Conservation (phyloP, 2,888 invertebrate genomes). For the Lepidocyrtoides sp. region DNA sequence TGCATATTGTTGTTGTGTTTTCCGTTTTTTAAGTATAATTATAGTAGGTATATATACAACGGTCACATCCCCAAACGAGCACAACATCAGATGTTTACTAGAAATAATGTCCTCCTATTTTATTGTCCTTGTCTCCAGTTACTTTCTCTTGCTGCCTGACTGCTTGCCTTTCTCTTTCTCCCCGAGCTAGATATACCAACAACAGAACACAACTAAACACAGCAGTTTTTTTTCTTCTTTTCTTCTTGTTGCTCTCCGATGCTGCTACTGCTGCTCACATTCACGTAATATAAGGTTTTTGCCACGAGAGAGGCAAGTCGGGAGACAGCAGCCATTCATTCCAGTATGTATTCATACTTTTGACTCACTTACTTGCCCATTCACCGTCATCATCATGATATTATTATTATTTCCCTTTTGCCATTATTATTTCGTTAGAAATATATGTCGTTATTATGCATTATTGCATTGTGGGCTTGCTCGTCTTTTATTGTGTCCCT, state of each 20-base stretch:
- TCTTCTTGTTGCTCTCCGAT: slow-evolving; percentile 33
- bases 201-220: too few relatives aligned
- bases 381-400: slow-evolving; percentile 55
- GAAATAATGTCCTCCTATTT: slow-evolving; percentile 82
- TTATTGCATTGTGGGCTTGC: slow-evolving; percentile 72
- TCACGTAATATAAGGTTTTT: slow-evolving; percentile 1
- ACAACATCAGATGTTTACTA: slow-evolving; percentile 81
- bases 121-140: slow-evolving; percentile 81
- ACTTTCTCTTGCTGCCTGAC: slow-evolving; percentile 52
- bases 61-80: slow-evolving; percentile 79
- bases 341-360: slow-evolving; percentile 65
- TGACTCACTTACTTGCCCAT: slow-evolving; percentile 66
- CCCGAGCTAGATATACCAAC: neutral
- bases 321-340: slow-evolving; percentile 59
- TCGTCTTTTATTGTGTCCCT: slow-evolving; percentile 12
- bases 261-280: neutral
- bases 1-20: slow-evolving; percentile 3
- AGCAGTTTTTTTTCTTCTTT: slow-evolving; percentile 3
- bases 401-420: slow-evolving; percentile 42
- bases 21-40: too few relatives aligned
- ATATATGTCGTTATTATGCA: slow-evolving; percentile 74
- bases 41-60: too few relatives aligned
- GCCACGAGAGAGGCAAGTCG: neutral
- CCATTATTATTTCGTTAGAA: slow-evolving; percentile 68
- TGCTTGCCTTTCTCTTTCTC: slow-evolving; percentile 41